Percentiles rank a stretch among this genome's conserved stretches.
Evolutionary conservation across 2,888 invertebrate genomes (phyloP).

Genomic region (Hartigia nigra): DNA sequence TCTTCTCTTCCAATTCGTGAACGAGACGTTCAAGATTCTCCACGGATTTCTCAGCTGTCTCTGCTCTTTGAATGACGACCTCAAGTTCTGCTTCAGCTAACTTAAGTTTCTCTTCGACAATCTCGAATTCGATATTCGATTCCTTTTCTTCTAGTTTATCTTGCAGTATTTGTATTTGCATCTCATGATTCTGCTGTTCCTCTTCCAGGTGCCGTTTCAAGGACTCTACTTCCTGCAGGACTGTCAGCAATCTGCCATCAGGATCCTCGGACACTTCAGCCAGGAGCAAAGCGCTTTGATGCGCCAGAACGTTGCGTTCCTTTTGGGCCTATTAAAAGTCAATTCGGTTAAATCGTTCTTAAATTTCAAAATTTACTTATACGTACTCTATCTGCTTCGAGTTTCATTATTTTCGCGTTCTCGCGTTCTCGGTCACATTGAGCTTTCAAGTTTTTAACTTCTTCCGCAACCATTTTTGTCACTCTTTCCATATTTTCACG

Average conservation of each 20-base stretch:
- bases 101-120: constrained; percentile 77
- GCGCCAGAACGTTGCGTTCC: constrained; percentile 73
- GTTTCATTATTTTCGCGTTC: constrained; percentile 67
- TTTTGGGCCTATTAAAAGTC: constrained; percentile 69
- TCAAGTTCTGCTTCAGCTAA: constrained; percentile 77
- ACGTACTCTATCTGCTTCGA: constrained; percentile 64
- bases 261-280: constrained; percentile 71
- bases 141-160: constrained; percentile 76
- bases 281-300: constrained; percentile 76
- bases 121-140: constrained; percentile 74
- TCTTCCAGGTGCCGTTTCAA: constrained; percentile 73
- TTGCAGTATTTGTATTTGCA: constrained; percentile 73
- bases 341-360: background rate
- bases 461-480: constrained; percentile 75
- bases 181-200: constrained; percentile 70
- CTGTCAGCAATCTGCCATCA: constrained; percentile 67
- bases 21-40: constrained; percentile 53
- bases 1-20: constrained; percentile 44
- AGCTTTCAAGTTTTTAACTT: constrained; percentile 72
- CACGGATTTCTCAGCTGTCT: constrained; percentile 68
- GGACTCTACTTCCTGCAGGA: constrained; percentile 73
- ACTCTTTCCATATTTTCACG: constrained; percentile 75
- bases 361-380: background rate
- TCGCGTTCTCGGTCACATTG: constrained; percentile 74
- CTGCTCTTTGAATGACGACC: constrained; percentile 72